phyloP scores from a whole-genome alignment of 2,113 vertebrate genomes.

The Gasterosteus aculeatus region DNA sequence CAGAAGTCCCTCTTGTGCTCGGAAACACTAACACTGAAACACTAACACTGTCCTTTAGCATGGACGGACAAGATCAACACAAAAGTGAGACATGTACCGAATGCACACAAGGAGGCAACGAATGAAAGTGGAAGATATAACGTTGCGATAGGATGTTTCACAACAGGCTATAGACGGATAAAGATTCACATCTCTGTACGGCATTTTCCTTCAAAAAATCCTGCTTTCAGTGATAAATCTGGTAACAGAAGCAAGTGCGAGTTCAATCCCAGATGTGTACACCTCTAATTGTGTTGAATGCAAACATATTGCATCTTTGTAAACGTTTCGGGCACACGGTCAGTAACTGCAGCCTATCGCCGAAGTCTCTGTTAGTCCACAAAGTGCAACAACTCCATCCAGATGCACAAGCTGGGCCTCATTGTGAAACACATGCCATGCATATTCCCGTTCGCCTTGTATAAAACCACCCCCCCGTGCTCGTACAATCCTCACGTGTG shows the following conservation, averaged over 20 bases:
- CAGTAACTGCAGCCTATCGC: not conserved
- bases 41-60: not conserved
- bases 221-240: not conserved
- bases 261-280: not conserved
- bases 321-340: slow-evolving; percentile 14
- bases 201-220: not conserved
- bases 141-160: not conserved
- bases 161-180: not conserved
- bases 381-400: slow-evolving; percentile 12
- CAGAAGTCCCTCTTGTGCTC: not conserved
- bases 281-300: not conserved
- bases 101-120: not conserved
- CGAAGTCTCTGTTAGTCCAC: not conserved
- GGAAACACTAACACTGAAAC: not conserved
- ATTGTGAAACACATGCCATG: slow-evolving; percentile 20
- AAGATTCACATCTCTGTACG: not conserved
- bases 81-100: not conserved
- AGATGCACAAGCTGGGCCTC: slow-evolving; percentile 40
- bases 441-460: slow-evolving; percentile 2
- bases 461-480: not conserved
- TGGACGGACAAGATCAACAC: not conserved
- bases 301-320: slow-evolving; percentile 1
- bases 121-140: not conserved
- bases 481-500: not conserved
- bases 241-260: not conserved